Conservation (phyloP, 2,888 invertebrate genomes). For the Crioceris asparagi region DNA sequence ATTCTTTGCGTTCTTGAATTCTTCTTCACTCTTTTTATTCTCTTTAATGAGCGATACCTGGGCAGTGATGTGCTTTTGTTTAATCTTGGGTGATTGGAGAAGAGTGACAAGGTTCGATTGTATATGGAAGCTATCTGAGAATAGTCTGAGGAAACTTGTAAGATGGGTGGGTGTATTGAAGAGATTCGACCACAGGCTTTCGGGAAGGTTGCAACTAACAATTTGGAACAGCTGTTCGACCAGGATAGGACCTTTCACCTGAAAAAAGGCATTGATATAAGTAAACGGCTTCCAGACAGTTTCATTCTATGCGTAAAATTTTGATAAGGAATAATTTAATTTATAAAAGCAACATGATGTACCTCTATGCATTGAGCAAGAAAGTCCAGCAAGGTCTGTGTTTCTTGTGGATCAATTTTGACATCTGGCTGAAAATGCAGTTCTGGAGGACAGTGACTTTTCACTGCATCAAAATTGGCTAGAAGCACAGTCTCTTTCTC, state of each 20-base stretch:
- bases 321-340: not conserved
- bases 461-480: conserved; percentile 36
- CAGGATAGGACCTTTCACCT: conserved; percentile 53
- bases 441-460: conserved; percentile 52
- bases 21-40: conserved; percentile 20
- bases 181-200: conserved; percentile 60
- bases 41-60: conserved; percentile 24
- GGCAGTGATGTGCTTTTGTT: conserved; percentile 34
- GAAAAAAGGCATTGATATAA: conserved; percentile 1
- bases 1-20: conserved; percentile 28
- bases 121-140: conserved; percentile 89
- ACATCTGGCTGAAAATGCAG: conserved; percentile 62
- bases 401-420: conserved; percentile 70
- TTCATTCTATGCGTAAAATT: not conserved
- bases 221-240: conserved; percentile 81
- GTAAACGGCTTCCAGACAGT: not conserved
- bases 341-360: conserved; percentile 1
- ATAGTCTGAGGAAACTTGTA: conserved; percentile 81
- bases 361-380: conserved; percentile 72
- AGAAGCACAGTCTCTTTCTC: conserved; percentile 70
- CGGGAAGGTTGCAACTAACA: conserved; percentile 50
- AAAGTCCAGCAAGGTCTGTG: conserved; percentile 69
- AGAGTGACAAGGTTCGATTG: conserved; percentile 85
- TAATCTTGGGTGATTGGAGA: conserved; percentile 64
- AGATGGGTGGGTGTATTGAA: conserved; percentile 87